These are phyloP conservation scores for Leucoraja ocellata DNA, from an alignment of 2,797 vertebrate species.

Conservation along the genomic window DNA sequence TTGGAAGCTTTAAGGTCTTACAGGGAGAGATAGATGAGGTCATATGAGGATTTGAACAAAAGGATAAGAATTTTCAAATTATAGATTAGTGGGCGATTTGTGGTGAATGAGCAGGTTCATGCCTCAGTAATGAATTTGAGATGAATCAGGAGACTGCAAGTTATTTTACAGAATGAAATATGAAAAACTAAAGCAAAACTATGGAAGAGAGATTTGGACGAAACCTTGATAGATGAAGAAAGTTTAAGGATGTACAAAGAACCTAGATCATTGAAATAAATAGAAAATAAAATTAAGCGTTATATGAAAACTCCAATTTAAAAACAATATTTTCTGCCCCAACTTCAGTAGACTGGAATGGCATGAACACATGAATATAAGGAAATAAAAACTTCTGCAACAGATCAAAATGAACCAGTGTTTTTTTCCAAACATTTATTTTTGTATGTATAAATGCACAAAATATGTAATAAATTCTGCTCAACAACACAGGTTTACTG, in stretches of 20 bases:
- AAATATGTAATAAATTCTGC: conserved; percentile 11
- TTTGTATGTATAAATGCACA: conserved; percentile 15
- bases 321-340: neutral
- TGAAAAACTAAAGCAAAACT: neutral
- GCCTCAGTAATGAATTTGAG: neutral
- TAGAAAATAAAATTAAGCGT: neutral
- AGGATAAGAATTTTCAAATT: neutral
- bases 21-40: neutral
- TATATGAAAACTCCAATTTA: neutral
- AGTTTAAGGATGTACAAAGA: neutral
- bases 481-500: conserved; percentile 13
- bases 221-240: neutral
- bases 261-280: neutral
- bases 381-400: neutral
- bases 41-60: neutral
- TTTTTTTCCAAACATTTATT: conserved; percentile 23
- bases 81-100: neutral
- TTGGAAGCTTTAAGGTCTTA: neutral
- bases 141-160: neutral
- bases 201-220: neutral
- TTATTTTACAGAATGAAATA: neutral
- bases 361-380: neutral
- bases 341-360: neutral
- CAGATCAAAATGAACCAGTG: neutral
- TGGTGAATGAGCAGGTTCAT: neutral